Conservation (phyloP, 1,140 invertebrate species). For the Lysiphlebus fabarum region DNA sequence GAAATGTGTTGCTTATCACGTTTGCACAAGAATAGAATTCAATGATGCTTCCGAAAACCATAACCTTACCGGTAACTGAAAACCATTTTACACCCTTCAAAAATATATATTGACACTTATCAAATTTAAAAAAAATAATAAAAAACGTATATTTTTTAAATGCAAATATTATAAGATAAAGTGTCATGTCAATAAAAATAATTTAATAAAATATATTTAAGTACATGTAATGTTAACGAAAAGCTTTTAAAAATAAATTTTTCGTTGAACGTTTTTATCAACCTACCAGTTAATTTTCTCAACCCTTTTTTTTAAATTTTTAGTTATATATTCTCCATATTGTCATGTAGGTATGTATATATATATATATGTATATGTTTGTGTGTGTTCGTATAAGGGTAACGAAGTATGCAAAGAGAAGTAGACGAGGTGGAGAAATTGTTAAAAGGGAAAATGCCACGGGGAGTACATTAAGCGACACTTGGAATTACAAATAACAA, state of each 20-base stretch:
- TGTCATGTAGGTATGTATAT: too few relatives aligned
- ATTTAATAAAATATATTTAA: too few relatives aligned
- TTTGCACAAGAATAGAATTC: conserved; percentile 58
- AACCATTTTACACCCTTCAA: conserved; percentile 32
- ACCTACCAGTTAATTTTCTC: conserved; percentile 20
- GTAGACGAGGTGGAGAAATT: too few relatives aligned
- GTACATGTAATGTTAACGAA: conserved; percentile 5
- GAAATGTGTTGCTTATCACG: conserved; percentile 47
- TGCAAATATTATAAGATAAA: too few relatives aligned
- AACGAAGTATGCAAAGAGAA: conserved; percentile 15
- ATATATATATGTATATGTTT: too few relatives aligned
- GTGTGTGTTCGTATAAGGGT: too few relatives aligned
- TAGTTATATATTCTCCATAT: too few relatives aligned
- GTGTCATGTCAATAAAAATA: too few relatives aligned
- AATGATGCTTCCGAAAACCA: conserved; percentile 55
- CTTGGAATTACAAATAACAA: conserved; percentile 59
- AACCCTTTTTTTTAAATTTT: conserved; percentile 13
- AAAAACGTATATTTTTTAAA: neutral
- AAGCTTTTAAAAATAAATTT: conserved; percentile 4
- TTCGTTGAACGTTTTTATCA: conserved; percentile 10
- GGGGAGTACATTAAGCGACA: conserved; percentile 55
- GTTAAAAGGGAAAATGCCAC: conserved; percentile 28
- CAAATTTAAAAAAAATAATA: conserved; percentile 36
- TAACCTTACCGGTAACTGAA: conserved; percentile 58
- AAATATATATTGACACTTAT: conserved; percentile 46